phyloP scores from a whole-genome alignment of 2,113 vertebrate genomes.

The Gobius niger region DNA sequence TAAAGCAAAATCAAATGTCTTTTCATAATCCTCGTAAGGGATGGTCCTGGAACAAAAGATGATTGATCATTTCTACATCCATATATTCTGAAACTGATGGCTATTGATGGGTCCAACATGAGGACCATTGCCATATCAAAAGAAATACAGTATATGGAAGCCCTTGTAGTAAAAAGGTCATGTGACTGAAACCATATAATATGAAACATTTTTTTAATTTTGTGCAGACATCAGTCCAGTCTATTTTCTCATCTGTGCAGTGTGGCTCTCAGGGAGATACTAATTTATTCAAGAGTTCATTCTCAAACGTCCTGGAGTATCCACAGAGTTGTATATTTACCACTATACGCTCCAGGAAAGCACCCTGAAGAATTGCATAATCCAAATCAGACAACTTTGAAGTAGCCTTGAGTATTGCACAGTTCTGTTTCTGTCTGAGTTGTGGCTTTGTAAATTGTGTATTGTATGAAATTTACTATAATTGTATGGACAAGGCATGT shows the following conservation, averaged over 20 bases:
- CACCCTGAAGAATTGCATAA: conserved; percentile 32
- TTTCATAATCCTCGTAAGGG: neutral
- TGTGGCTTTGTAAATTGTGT: conserved; percentile 70
- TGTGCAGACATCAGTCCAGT: conserved; percentile 6
- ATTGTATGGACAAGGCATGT: conserved; percentile 65
- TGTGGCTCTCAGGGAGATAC: conserved; percentile 59
- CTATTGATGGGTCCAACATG: too few relatives aligned
- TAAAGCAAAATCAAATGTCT: too few relatives aligned
- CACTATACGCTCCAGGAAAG: conserved; percentile 34
- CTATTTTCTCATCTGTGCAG: conserved; percentile 37
- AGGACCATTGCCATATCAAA: too few relatives aligned
- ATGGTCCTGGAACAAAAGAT: neutral
- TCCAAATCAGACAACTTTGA: conserved; percentile 42
- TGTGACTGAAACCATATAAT: neutral
- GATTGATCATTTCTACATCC: neutral
- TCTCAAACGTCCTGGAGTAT: conserved; percentile 41
- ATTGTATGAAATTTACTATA: conserved; percentile 60
- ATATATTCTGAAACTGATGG: neutral
- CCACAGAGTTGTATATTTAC: conserved; percentile 41
- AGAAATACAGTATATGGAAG: too few relatives aligned
- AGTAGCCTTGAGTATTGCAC: conserved; percentile 63
- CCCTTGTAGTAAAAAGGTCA: too few relatives aligned
- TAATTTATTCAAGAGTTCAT: conserved; percentile 58
- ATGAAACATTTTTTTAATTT: neutral
- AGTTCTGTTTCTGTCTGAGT: conserved; percentile 41